These are phyloP conservation scores for Epinephelus awoara DNA, from an alignment of 2,797 vertebrate genomes.

Conservation along the genomic window DNA sequence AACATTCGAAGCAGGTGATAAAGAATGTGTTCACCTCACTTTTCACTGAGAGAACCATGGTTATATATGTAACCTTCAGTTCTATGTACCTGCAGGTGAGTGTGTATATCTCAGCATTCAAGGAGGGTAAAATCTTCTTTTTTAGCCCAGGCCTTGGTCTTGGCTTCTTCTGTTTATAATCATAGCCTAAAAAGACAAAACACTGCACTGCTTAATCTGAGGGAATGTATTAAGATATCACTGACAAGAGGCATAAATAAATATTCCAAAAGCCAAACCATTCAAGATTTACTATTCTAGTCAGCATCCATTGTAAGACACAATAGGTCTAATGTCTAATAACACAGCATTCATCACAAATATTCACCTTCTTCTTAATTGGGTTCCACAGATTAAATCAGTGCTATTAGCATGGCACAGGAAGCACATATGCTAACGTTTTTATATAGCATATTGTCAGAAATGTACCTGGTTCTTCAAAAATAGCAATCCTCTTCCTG, in stretches of 20 bases:
- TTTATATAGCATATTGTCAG: neutral
- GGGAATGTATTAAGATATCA: constrained; percentile 30
- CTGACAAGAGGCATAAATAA: constrained; percentile 10
- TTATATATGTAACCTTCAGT: constrained; percentile 13
- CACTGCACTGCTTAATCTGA: constrained; percentile 28
- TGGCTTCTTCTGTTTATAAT: constrained; percentile 94
- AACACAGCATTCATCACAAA: too few relatives aligned
- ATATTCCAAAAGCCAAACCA: constrained; percentile 13
- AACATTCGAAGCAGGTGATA: neutral
- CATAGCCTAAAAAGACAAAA: constrained; percentile 85
- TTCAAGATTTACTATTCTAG: neutral
- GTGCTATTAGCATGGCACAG: neutral
- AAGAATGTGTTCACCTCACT: neutral
- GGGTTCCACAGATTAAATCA: neutral
- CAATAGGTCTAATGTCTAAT: too few relatives aligned
- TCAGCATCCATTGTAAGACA: neutral
- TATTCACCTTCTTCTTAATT: neutral
- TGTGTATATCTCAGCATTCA: constrained; percentile 93
- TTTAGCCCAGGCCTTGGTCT: constrained; percentile 93
- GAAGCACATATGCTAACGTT: neutral
- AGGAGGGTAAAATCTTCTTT: constrained; percentile 90
- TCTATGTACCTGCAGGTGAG: constrained; percentile 93
- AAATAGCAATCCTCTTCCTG: constrained; percentile 91
- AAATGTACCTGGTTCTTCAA: constrained; percentile 91
- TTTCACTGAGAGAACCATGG: neutral